Evolutionary conservation across 2,888 invertebrate species (phyloP).

Genomic region (Zhengitettix transpicula): DNA sequence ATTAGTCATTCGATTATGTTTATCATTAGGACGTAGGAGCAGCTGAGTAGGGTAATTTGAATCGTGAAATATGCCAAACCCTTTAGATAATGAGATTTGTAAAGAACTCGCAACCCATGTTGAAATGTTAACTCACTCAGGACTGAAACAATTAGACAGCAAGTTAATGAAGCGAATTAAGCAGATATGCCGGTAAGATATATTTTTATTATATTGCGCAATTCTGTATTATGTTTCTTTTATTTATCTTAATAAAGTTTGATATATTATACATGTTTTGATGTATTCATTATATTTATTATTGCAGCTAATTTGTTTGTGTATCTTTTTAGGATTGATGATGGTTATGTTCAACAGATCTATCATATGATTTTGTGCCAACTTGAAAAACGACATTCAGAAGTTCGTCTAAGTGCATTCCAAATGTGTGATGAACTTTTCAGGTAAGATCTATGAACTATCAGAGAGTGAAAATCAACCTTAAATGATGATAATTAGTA

Average conservation of each 20-base stretch:
- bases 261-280: too few species aligned
- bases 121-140: conserved; percentile 17
- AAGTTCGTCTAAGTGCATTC: conserved; percentile 33
- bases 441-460: conserved; percentile 15
- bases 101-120: conserved; percentile 10
- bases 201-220: neutral
- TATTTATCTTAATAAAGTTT: neutral
- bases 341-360: conserved; percentile 26
- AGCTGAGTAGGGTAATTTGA: neutral
- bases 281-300: neutral
- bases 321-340: conserved; percentile 21
- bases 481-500: neutral
- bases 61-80: neutral
- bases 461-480: neutral
- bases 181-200: conserved; percentile 16
- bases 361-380: conserved; percentile 27
- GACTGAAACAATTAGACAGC: conserved; percentile 14
- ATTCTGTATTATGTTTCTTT: neutral
- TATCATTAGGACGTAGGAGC: too few species aligned
- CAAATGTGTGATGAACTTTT: conserved; percentile 33
- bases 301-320: neutral
- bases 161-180: conserved; percentile 14
- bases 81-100: conserved; percentile 8
- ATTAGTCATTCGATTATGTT: too few species aligned
- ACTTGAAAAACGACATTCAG: conserved; percentile 31